These are phyloP conservation scores for Cryptus armator DNA, from an alignment of 2,888 invertebrate genomes.

Conservation along the genomic window DNA sequence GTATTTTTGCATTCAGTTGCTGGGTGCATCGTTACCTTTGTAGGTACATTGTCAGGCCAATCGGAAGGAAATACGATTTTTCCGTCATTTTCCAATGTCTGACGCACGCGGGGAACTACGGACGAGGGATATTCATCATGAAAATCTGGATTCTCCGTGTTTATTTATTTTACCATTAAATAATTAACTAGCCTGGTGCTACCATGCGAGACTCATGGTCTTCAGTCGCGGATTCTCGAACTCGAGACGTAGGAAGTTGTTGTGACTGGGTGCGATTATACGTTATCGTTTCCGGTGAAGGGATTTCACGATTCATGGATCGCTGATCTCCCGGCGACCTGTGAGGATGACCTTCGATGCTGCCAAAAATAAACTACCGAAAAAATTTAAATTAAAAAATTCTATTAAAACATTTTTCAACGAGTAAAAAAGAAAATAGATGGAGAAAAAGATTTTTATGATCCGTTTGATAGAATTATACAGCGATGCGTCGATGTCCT, in stretches of 20 bases:
- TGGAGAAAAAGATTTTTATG: background rate
- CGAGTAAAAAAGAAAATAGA: too few species aligned
- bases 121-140: background rate
- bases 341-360: conserved; percentile 40
- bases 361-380: conserved; percentile 26
- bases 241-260: conserved; percentile 3
- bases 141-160: background rate
- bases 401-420: background rate
- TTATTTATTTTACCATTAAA: conserved; percentile 1
- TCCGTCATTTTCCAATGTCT: conserved; percentile 65
- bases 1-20: conserved; percentile 71
- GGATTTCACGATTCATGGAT: conserved; percentile 6
- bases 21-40: conserved; percentile 21
- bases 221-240: conserved; percentile 10
- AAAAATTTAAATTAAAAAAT: background rate
- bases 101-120: conserved; percentile 24
- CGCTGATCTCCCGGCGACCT: conserved; percentile 17
- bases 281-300: conserved; percentile 17
- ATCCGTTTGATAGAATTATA: background rate
- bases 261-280: background rate
- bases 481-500: background rate
- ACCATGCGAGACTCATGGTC: conserved; percentile 11
- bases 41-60: background rate
- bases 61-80: conserved; percentile 78
- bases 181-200: conserved; percentile 22